Conservation (phyloP, 2,888 invertebrate species). For the Lottia scabra region DNA sequence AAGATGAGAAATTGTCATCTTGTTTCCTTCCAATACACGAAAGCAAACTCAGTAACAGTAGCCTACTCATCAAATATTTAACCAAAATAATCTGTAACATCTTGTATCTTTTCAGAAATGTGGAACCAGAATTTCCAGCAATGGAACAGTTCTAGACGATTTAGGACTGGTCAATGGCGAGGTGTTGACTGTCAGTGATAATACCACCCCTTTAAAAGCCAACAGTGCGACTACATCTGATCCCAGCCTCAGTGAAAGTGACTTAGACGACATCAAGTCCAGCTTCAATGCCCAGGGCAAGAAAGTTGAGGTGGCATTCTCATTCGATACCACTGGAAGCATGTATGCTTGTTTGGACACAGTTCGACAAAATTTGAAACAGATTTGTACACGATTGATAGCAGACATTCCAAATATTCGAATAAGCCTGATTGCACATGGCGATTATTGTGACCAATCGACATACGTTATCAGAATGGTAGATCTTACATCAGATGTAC, state of each 20-base stretch:
- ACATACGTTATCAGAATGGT: conserved; percentile 45
- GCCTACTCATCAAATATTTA: no score
- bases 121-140: background rate
- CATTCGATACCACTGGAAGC: conserved; percentile 67
- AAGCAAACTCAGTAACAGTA: no score
- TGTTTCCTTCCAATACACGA: no score
- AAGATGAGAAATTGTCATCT: no score
- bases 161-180: conserved; percentile 29
- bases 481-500: conserved; percentile 57
- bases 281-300: conserved; percentile 52
- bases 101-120: background rate
- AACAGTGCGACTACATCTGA: background rate
- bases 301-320: conserved; percentile 63
- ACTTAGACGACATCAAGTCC: conserved; percentile 41
- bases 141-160: conserved; percentile 21
- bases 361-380: conserved; percentile 51
- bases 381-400: conserved; percentile 50
- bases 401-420: conserved; percentile 57
- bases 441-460: conserved; percentile 59
- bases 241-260: background rate
- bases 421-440: conserved; percentile 63
- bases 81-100: no score
- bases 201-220: background rate
- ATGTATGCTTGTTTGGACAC: conserved; percentile 53
- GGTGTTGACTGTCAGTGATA: background rate